Evolutionary conservation across 2,113 vertebrate species (phyloP).

Genomic region (Murina feae): DNA sequence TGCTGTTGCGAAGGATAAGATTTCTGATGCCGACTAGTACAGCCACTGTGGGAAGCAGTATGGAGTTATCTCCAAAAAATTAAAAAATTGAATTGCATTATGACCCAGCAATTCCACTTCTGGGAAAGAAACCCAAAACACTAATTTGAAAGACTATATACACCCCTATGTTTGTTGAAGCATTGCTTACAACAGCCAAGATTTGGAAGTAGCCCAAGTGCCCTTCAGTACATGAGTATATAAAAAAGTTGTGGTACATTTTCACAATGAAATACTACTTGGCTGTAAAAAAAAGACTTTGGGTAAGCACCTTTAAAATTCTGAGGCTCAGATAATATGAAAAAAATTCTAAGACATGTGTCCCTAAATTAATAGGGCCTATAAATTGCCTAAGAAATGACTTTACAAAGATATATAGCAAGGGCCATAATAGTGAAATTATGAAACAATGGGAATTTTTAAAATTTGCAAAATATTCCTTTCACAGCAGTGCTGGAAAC

Average conservation of each 20-base stretch:
- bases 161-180: not conserved
- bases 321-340: not conserved
- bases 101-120: not conserved
- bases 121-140: not conserved
- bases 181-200: not conserved
- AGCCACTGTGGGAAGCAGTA: not conserved
- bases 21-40: not conserved
- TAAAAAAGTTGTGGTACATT: not conserved
- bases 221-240: not conserved
- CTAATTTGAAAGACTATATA: not conserved
- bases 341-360: not conserved
- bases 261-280: not conserved
- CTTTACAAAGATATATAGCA: not conserved
- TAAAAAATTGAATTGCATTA: not conserved
- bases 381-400: not conserved
- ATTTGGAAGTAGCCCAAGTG: not conserved
- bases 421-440: not conserved
- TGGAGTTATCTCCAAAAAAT: not conserved
- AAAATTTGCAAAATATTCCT: not conserved
- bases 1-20: not conserved
- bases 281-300: not conserved
- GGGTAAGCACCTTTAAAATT: not conserved
- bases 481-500: not conserved
- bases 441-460: not conserved
- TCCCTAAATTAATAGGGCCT: not conserved